Percentiles rank a stretch among this genome's conserved stretches.
Conservation (phyloP, 2,797 vertebrate genomes). For the Darevskia nairensis region DNA sequence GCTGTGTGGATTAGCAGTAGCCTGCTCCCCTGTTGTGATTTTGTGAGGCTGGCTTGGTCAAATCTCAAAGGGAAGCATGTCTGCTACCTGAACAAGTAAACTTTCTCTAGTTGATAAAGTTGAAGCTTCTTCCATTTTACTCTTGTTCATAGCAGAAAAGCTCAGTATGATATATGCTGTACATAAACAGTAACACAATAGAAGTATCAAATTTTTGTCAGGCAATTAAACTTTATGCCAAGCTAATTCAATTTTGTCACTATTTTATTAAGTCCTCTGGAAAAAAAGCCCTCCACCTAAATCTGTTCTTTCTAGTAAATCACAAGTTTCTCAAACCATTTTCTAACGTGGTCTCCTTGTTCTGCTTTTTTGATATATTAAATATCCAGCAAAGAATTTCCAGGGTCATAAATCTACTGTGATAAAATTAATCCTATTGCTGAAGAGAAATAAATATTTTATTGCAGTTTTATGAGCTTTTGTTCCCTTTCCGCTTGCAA, state of each 20-base stretch:
- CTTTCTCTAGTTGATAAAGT: constrained; percentile 38
- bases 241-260: constrained; percentile 77
- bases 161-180: constrained; percentile 59
- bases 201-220: constrained; percentile 73
- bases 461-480: constrained; percentile 83
- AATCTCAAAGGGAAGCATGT: constrained; percentile 31
- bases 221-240: constrained; percentile 79
- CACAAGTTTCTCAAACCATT: constrained; percentile 74
- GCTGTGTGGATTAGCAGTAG: too few species aligned
- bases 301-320: constrained; percentile 72
- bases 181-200: constrained; percentile 69
- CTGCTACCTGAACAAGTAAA: constrained; percentile 47
- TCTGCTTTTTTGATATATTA: constrained; percentile 81
- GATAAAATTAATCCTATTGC: constrained; percentile 82
- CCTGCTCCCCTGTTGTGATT: background rate
- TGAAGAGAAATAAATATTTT: constrained; percentile 84
- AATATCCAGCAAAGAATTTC: constrained; percentile 78
- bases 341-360: constrained; percentile 70
- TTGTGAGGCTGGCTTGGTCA: constrained; percentile 32
- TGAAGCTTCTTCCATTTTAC: constrained; percentile 3
- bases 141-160: constrained; percentile 49
- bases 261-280: constrained; percentile 77
- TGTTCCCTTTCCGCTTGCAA: constrained; percentile 72
- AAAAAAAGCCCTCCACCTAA: constrained; percentile 39
- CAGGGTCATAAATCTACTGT: constrained; percentile 78